These are phyloP conservation scores for Alouatta palliata DNA, from an alignment of 2,113 vertebrate genomes.

Conservation along the genomic window DNA sequence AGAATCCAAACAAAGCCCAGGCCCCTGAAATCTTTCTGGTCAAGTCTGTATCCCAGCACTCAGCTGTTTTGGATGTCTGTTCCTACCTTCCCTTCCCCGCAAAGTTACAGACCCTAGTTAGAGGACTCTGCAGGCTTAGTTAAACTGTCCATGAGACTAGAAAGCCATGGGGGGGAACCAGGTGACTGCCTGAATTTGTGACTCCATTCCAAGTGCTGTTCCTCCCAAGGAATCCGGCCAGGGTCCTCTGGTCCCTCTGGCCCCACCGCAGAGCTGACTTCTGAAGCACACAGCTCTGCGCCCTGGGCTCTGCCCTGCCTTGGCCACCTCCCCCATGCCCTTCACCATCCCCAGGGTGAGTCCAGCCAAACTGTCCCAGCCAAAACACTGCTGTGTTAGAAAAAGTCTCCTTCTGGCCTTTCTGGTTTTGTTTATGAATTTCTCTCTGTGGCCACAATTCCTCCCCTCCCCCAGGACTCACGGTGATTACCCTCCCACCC, in stretches of 20 bases:
- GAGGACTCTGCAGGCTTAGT: background rate
- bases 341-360: fast-evolving
- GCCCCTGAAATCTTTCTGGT: background rate
- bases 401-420: background rate
- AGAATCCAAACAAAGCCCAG: background rate
- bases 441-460: background rate
- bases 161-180: background rate
- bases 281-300: background rate
- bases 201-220: background rate
- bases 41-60: fast-evolving
- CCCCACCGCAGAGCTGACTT: background rate
- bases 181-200: background rate
- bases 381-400: background rate
- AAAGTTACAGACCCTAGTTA: background rate
- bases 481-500: background rate
- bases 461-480: background rate
- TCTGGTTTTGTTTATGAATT: background rate
- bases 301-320: background rate
- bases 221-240: background rate
- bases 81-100: background rate
- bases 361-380: background rate
- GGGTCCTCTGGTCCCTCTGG: background rate
- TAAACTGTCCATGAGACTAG: background rate
- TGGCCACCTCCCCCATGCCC: background rate
- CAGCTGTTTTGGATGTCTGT: background rate